A percentile compares a stretch with the other conserved stretches of the same genome.
phyloP scores from a whole-genome alignment of 2,113 vertebrate genomes.

The Peromyscus leucopus region DNA sequence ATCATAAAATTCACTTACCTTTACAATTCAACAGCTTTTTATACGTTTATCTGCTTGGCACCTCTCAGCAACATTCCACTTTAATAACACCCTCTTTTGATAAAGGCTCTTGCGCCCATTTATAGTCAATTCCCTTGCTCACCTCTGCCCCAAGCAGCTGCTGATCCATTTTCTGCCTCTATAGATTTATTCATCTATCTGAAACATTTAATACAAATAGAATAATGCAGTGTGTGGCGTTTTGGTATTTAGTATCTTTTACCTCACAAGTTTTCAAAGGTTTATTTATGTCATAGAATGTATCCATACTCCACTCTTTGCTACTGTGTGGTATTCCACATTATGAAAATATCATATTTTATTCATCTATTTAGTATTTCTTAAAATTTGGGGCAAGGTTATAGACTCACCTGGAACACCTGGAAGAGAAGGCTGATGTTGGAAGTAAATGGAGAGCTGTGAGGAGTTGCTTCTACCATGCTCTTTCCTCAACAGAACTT shows the following conservation, averaged over 20 bases:
- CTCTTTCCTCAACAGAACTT: not conserved
- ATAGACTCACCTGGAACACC: not conserved
- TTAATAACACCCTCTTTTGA: not conserved
- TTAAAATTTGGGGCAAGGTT: not conserved
- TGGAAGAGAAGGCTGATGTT: not conserved
- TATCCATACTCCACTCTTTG: not conserved
- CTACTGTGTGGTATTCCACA: not conserved
- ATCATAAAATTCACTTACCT: not conserved
- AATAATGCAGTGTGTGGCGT: not conserved
- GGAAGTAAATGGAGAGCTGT: not conserved
- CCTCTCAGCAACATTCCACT: not conserved
- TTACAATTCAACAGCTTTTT: not conserved
- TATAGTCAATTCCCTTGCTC: not conserved
- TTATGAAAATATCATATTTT: not conserved
- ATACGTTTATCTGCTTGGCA: not conserved
- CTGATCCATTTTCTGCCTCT: not conserved
- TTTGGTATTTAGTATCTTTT: not conserved
- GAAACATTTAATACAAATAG: not conserved
- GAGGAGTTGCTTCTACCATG: not conserved
- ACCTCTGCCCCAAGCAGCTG: not conserved
- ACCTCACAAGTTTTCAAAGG: not conserved
- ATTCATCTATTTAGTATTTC: not conserved
- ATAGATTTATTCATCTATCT: not conserved
- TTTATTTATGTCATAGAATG: not conserved
- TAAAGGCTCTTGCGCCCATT: not conserved